Percentiles rank a stretch among this genome's conserved stretches.
phyloP scores from a whole-genome alignment of 2,113 vertebrate genomes.

The Oncorhynchus kisutch region DNA sequence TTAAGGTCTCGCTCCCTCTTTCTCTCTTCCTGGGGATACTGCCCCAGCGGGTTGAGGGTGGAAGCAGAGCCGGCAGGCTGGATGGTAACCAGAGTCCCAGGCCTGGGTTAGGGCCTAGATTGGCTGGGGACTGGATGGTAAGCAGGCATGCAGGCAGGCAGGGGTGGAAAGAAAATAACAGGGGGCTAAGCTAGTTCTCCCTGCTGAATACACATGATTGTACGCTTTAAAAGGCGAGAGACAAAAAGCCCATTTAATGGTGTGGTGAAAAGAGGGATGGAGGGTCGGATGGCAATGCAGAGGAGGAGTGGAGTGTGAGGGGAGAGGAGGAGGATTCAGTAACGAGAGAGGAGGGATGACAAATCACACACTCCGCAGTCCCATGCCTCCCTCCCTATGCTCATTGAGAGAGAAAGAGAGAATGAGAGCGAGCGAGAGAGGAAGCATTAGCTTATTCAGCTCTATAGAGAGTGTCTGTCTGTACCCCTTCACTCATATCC shows the following conservation, averaged over 20 bases:
- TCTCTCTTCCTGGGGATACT: background rate
- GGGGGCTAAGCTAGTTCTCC: conserved; percentile 9
- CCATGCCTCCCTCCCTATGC: conserved; percentile 7
- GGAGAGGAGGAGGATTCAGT: conserved; percentile 1
- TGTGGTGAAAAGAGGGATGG: conserved; percentile 14
- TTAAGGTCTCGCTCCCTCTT: background rate
- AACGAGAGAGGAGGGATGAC: conserved; percentile 20
- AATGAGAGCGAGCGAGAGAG: background rate
- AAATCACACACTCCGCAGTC: conserved; percentile 29
- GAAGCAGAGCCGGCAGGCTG: background rate
- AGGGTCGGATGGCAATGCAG: background rate
- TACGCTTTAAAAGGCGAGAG: conserved; percentile 18
- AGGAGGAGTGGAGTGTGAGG: conserved; percentile 2
- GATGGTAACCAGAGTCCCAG: background rate
- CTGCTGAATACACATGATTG: conserved; percentile 41
- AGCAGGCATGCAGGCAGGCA: background rate
- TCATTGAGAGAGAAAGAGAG: background rate
- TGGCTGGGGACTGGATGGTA: background rate
- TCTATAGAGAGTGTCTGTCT: background rate
- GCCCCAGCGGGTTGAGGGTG: background rate
- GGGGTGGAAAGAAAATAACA: background rate
- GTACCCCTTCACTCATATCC: background rate
- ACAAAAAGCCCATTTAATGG: conserved; percentile 43
- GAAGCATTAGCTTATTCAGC: background rate
- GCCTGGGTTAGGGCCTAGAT: background rate